Base-by-base conservation (phyloP, 1,140 invertebrate species). In the Bombus breviceps region DNA sequence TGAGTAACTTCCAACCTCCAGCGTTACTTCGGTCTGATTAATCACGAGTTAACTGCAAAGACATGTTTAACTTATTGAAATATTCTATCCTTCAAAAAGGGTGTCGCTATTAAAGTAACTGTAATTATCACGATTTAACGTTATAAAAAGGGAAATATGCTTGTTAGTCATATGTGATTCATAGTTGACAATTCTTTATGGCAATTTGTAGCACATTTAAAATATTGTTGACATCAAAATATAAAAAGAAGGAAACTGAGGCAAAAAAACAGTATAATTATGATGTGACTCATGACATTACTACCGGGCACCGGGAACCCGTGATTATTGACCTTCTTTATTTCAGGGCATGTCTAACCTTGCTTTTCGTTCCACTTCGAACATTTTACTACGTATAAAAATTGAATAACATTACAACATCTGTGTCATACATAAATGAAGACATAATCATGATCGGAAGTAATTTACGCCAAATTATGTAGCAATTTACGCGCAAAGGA, bases 401-500 rank as follows among this genome's bases (percentile, higher is more conserved):
- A 64, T 28, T 28, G 37, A 22, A 25, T 18, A 15, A 59, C 66
- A 47, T 69, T 89, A 53, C 39, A 43, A 34, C 66, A 76, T n/a
- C 25, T 47, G 18, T 77, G 57, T 69, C n/a, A 62, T 68, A 39
- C 66, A 69, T 74, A 79, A 62, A 81, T 74, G 41, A 64, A 75
- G 39, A 64, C 22, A 39, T 88, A 90, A 90, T 90, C 64, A 86
- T 76, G 41, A 90, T 81, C 76, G 89, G 82, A 91, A 91, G 72
- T 66, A 90, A 89, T 91, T 90, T 89, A 25, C 47, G 66, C 22
- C 28, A 81, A 75, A 85, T 68, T 81, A 13, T 47, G 22, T 18
- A 41, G 73, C 32, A 53, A 89, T 71, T 85, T 57, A 79, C 41
- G 47, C 28, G n/a, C 34, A 41, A 62, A 83, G 71, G 80, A 69